A percentile compares a stretch with the other conserved stretches of the same genome.
Evolutionary conservation across 2,113 vertebrate genomes (phyloP).

Genomic region (Rostratula benghalensis): DNA sequence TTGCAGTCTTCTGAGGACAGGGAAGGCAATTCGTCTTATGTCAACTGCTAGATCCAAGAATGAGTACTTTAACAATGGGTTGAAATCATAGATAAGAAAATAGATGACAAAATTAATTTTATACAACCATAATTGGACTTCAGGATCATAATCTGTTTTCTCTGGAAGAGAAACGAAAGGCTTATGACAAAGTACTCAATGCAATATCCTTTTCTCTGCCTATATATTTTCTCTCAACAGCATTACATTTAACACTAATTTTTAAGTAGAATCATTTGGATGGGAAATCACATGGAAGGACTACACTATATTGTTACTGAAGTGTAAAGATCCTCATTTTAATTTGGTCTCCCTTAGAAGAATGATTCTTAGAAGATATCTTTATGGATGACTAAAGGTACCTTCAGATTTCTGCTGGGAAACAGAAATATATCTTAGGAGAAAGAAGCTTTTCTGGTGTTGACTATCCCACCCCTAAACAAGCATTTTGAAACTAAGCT

Average conservation of each 20-base stretch:
- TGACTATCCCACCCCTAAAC: not conserved
- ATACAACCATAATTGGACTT: not conserved
- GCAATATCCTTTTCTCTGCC: not conserved
- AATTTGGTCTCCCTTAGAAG: not conserved
- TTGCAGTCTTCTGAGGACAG: not conserved
- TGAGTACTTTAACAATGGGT: not conserved
- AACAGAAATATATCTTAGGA: not conserved
- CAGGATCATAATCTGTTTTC: not conserved
- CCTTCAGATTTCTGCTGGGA: not conserved
- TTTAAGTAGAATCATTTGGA: not conserved
- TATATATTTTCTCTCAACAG: not conserved
- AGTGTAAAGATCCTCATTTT: not conserved
- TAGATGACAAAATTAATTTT: not conserved
- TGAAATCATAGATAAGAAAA: not conserved
- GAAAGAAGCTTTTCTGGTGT: not conserved
- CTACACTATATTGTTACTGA: not conserved
- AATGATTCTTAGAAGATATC: not conserved
- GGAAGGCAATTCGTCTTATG: not conserved
- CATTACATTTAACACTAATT: not conserved
- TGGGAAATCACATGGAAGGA: not conserved
- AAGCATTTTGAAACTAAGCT: not conserved
- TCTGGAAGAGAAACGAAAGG: not conserved
- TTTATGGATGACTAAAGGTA: not conserved
- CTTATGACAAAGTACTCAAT: not conserved
- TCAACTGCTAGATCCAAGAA: not conserved